Percentiles rank a stretch among this genome's conserved stretches.
Evolutionary conservation across 92 coral and sea anemone species (phyloP).

Genomic region (Zoanthus solanderi): DNA sequence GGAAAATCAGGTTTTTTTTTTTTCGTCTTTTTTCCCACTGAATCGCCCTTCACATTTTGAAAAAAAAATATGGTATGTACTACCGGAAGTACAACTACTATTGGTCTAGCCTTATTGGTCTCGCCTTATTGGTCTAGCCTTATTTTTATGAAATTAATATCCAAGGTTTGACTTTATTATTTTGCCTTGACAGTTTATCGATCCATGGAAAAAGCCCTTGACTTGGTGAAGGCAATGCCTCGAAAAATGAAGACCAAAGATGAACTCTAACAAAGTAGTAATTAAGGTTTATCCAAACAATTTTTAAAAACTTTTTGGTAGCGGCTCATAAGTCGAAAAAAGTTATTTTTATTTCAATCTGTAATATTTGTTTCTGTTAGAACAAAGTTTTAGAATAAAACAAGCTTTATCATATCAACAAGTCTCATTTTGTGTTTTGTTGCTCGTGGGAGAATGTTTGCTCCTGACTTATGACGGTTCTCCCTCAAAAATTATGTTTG

Average conservation of each 20-base stretch:
- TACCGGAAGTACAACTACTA: too few species aligned
- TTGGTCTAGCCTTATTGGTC: too few species aligned
- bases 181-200: conserved; percentile 66
- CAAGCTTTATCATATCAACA: not conserved
- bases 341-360: not conserved
- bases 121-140: too few species aligned
- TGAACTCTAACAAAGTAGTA: conserved; percentile 68
- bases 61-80: too few species aligned
- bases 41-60: too few species aligned
- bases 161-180: not conserved
- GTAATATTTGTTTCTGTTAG: not conserved
- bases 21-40: too few species aligned
- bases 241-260: conserved; percentile 67
- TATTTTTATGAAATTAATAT: not conserved
- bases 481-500: too few species aligned
- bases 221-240: conserved; percentile 75
- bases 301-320: not conserved
- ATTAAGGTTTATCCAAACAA: not conserved
- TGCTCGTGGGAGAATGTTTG: too few species aligned
- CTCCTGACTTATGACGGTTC: too few species aligned
- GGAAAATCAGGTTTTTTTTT: too few species aligned
- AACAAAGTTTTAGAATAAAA: not conserved
- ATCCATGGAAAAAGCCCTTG: conserved; percentile 90
- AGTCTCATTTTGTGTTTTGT: not conserved
- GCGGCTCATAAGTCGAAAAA: not conserved